phyloP scores from a whole-genome alignment of 2,888 invertebrate species.

The Melitaea athalia region DNA sequence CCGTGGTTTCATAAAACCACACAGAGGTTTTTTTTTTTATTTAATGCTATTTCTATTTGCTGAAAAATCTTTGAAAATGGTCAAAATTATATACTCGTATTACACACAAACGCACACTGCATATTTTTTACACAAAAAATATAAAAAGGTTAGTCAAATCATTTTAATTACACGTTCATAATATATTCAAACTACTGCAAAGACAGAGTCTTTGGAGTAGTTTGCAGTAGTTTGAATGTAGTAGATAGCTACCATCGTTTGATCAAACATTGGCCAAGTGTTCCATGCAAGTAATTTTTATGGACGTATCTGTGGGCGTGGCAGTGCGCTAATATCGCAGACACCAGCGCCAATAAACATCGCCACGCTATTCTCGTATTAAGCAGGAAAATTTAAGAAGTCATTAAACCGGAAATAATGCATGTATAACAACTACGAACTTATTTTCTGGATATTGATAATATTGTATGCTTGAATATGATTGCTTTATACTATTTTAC shows the following conservation, averaged over 20 bases:
- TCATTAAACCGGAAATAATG: constrained; percentile 38
- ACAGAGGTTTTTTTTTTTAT: too few relatives aligned
- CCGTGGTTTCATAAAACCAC: too few relatives aligned
- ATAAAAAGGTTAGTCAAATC: too few relatives aligned
- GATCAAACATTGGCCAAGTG: constrained; percentile 38
- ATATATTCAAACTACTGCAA: background rate
- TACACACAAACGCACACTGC: too few relatives aligned
- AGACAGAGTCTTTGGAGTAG: too few relatives aligned
- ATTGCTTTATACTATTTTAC: too few relatives aligned
- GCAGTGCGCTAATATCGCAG: constrained; percentile 43
- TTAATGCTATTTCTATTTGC: too few relatives aligned
- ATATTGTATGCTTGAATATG: background rate
- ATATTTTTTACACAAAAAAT: too few relatives aligned
- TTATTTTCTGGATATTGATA: background rate
- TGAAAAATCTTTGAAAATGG: too few relatives aligned
- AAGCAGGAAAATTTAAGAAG: constrained; percentile 47
- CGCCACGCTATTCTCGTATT: constrained; percentile 72
- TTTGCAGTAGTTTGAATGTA: too few relatives aligned
- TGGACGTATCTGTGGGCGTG: constrained; percentile 55
- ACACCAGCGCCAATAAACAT: constrained; percentile 53
- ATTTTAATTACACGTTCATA: too few relatives aligned
- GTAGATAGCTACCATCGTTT: background rate
- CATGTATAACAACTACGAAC: background rate
- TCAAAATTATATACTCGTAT: too few relatives aligned
- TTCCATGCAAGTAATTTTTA: constrained; percentile 44